Base-by-base conservation (phyloP, 2,888 invertebrate genomes). In the Tubulanus polymorphus region DNA sequence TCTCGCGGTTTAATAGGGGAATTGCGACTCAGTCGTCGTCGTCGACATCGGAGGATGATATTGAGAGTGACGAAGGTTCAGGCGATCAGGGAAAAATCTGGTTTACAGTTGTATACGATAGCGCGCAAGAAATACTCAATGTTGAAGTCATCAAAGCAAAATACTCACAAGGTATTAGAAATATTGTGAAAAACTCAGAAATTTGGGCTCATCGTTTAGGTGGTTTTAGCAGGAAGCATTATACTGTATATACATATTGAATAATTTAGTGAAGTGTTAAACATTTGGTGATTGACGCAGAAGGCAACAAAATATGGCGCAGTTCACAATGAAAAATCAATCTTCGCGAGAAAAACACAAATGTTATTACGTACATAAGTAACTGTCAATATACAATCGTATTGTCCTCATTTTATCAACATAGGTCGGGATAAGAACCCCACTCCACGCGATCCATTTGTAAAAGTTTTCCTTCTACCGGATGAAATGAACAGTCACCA, bases 391-490 rank as follows among this genome's bases (percentile, higher is more conserved):
- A 32, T 32, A 32, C 10, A 32, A 32, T 32, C 10, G n/a, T 32
- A n/a, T n/a, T 32, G 10, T n/a, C 10, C 10, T n/a, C 35, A 12
- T 32, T 32, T 32, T 32, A 10, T n/a, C 35, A 10, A 10, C 6
- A 6, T 57, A 75, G 74, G 69, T 2, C 64, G 73, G 23, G 59
- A 54, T 8, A 56, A 57, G 37, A 53, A 62, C 18, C 63, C 65
- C n/a, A 37, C 58, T 12, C 65, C 67, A 15, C 60, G 74, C 5
- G 77, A 78, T 61, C 76, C 78, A 0, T 78, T 72, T 51, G 76
- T 75, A 1, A 75, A 75, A 55, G 53, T 78, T 3, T 70, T 66
- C 47, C 64, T 78, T 2, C 60, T 75, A n/a, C 78, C 78, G 5
- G 75, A 77, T 37, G 75, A 75, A 54, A 58, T 64, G 23, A 67